A percentile compares a stretch with the other conserved stretches of the same genome.
These are phyloP conservation scores for Lithophane ornitopus DNA, from an alignment of 2,888 invertebrate genomes.

Conservation along the genomic window DNA sequence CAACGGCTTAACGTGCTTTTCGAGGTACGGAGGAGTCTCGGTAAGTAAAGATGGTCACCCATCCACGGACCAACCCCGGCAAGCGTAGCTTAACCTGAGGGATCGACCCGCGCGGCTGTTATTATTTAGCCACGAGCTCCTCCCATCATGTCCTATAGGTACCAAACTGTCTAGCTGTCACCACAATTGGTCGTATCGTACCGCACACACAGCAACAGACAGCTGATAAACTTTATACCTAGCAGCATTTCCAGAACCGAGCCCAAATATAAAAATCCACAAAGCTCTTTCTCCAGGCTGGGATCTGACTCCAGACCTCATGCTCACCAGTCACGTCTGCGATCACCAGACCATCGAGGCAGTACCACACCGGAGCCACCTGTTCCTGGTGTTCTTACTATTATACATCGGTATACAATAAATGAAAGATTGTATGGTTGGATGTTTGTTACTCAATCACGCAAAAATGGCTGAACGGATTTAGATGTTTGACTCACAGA, in stretches of 20 bases:
- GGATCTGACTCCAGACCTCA: not conserved
- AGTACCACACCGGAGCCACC: not conserved
- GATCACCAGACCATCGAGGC: too few species aligned
- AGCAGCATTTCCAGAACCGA: not conserved
- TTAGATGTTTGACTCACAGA: not conserved
- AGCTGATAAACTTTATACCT: not conserved
- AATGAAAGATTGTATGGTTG: not conserved
- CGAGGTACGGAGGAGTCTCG: too few species aligned
- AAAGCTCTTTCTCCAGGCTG: not conserved
- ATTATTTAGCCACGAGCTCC: too few species aligned
- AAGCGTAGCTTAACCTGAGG: too few species aligned
- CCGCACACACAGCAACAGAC: not conserved
- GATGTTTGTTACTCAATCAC: not conserved
- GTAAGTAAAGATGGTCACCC: too few species aligned
- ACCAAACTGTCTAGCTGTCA: not conserved
- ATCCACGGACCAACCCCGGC: too few species aligned
- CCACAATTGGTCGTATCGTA: not conserved
- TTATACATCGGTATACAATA: not conserved
- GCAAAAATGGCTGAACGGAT: not conserved
- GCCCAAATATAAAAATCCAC: not conserved
- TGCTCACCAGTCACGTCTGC: not conserved
- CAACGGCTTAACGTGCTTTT: too few species aligned
- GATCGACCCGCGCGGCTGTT: too few species aligned
- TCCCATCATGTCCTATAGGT: too few species aligned
- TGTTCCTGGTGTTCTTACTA: not conserved